Conservation (phyloP, 2,113 vertebrate genomes). For the Aptenodytes patagonicus region DNA sequence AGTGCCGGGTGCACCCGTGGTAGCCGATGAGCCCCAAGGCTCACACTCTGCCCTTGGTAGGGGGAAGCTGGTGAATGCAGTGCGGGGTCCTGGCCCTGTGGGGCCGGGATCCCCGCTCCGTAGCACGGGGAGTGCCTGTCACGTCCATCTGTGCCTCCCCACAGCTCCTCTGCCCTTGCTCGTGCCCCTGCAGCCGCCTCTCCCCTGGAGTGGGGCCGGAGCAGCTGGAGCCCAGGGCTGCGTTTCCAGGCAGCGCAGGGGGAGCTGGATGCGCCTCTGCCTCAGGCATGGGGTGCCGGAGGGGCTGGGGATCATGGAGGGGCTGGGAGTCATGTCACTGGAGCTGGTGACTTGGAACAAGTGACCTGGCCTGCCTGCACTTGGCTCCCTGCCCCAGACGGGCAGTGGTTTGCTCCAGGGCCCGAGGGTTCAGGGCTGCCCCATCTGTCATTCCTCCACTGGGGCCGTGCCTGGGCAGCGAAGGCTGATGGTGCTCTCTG, state of each 20-base stretch:
- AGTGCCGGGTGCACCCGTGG: accelerated
- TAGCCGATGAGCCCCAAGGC: accelerated
- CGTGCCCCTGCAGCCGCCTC: neutral
- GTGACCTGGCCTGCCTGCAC: accelerated
- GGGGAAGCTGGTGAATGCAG: neutral
- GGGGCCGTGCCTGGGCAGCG: neutral
- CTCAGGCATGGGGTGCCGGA: accelerated
- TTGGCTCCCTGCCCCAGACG: neutral
- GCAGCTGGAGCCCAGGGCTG: neutral
- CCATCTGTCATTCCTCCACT: accelerated
- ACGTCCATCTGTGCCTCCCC: neutral
- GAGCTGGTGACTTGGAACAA: neutral
- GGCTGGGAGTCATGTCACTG: neutral
- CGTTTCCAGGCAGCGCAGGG: too few species aligned
- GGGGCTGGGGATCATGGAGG: neutral
- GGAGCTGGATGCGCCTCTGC: neutral
- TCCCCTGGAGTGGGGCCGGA: neutral
- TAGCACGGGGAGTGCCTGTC: accelerated
- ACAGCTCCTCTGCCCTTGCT: neutral
- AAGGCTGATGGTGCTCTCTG: neutral
- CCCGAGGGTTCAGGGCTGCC: neutral
- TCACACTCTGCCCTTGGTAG: accelerated
- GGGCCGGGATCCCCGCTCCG: neutral
- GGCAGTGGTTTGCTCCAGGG: neutral
- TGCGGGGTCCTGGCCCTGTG: neutral